Evolutionary conservation across 2,113 vertebrate species (phyloP).

Genomic region (Erpornis zantholeuca): DNA sequence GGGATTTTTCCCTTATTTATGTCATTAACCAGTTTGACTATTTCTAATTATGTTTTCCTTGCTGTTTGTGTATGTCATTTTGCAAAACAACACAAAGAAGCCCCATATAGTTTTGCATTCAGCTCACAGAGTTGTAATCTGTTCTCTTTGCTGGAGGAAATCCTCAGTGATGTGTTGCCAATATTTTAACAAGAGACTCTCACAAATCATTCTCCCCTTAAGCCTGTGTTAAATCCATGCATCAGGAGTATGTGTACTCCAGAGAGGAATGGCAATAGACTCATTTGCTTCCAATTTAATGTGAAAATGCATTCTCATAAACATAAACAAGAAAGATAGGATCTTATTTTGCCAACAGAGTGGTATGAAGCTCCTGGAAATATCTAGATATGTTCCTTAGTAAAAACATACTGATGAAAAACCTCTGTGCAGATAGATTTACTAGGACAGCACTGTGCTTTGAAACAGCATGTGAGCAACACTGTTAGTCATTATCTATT

Average conservation of each 20-base stretch:
- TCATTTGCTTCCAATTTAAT: background rate
- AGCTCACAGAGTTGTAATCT: constrained; percentile 17
- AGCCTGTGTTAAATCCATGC: background rate
- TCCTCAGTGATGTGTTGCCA: constrained; percentile 30
- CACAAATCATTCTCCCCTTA: constrained; percentile 24
- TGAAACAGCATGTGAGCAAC: background rate
- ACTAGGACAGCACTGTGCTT: background rate
- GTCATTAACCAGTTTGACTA: background rate
- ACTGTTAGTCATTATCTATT: background rate
- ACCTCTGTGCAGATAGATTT: background rate
- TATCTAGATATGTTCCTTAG: background rate
- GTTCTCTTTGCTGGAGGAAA: constrained; percentile 33
- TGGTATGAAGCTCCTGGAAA: background rate
- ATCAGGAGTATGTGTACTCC: background rate
- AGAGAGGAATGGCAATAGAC: background rate
- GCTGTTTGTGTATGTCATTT: background rate
- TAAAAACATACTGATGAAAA: background rate
- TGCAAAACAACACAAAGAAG: background rate
- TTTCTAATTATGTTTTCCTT: constrained; percentile 7
- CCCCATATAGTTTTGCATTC: background rate
- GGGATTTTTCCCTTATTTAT: background rate
- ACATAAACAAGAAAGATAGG: background rate
- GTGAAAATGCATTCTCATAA: background rate
- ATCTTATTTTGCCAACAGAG: background rate
- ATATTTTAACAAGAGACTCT: constrained; percentile 35